These are phyloP conservation scores for Muscina levida DNA, from an alignment of 2,888 invertebrate species.

Conservation along the genomic window DNA sequence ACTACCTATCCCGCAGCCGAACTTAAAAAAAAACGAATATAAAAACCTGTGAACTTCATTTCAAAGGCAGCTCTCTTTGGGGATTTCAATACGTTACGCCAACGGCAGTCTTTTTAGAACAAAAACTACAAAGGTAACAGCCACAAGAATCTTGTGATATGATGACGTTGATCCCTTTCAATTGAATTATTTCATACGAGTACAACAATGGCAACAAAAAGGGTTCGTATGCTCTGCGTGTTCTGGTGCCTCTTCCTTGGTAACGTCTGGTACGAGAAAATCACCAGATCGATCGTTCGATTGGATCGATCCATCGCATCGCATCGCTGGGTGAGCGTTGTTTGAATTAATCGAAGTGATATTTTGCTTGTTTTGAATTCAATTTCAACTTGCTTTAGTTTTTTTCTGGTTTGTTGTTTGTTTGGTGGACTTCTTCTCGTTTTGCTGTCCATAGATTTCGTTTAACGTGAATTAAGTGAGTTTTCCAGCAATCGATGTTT, in stretches of 20 bases:
- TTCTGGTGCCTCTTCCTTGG: too few relatives aligned
- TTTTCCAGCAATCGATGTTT: conserved; percentile 27
- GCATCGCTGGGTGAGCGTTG: conserved; percentile 67
- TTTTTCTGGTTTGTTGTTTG: neutral
- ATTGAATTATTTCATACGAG: conserved; percentile 70
- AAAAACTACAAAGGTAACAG: conserved; percentile 18
- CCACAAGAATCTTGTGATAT: conserved; percentile 54
- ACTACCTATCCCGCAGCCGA: too few relatives aligned
- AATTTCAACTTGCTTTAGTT: conserved; percentile 72
- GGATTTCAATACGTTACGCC: conserved; percentile 53
- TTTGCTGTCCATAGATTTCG: conserved; percentile 12
- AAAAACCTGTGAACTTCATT: conserved; percentile 63
- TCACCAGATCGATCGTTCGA: conserved; percentile 58
- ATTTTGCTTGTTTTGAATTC: conserved; percentile 80
- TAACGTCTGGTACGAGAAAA: conserved; percentile 30
- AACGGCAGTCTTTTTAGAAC: conserved; percentile 46
- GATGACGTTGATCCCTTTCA: conserved; percentile 72
- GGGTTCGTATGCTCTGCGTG: conserved; percentile 6
- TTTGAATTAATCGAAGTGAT: conserved; percentile 80
- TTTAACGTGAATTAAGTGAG: conserved; percentile 39
- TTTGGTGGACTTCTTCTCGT: neutral
- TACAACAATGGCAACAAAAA: conserved; percentile 41
- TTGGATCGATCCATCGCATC: conserved; percentile 55
- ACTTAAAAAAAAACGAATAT: conserved; percentile 25
- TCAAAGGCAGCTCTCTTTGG: conserved; percentile 25